Conservation (phyloP, 2,113 vertebrate species). For the Cyprinodon tularosa region DNA sequence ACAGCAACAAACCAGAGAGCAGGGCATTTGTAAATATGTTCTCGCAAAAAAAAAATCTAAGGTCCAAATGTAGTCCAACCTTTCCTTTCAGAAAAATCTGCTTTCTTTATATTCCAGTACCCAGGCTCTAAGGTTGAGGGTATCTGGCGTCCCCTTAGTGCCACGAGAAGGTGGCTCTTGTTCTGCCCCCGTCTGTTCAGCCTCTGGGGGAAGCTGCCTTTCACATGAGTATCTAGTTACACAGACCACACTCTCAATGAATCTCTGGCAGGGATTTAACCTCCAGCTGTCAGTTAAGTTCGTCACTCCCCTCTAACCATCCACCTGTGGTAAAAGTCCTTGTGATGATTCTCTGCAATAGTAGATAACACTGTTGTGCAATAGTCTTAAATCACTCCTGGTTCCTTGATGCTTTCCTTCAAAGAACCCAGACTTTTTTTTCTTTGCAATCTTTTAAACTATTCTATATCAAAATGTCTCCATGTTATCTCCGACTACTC, state of each 20-base stretch:
- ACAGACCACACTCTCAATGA: constrained; percentile 71
- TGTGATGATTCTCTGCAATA: neutral
- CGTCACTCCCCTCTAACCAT: constrained; percentile 29
- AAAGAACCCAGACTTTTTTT: neutral
- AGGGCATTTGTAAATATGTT: constrained; percentile 52
- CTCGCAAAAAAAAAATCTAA: constrained; percentile 37
- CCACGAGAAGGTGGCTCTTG: constrained; percentile 65
- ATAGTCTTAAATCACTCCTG: neutral
- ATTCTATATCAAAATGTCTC: neutral
- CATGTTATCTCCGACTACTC: neutral
- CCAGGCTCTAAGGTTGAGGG: constrained; percentile 31
- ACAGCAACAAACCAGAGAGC: constrained; percentile 51
- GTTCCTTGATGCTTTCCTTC: neutral
- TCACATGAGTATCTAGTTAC: constrained; percentile 80
- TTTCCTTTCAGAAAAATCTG: constrained; percentile 41
- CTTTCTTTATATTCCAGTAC: constrained; percentile 28
- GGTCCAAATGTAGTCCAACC: constrained; percentile 45
- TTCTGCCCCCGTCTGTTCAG: constrained; percentile 42
- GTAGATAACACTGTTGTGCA: neutral
- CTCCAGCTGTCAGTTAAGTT: constrained; percentile 64
- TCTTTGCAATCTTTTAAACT: neutral
- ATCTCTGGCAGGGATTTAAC: constrained; percentile 69
- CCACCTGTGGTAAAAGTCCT: constrained; percentile 47
- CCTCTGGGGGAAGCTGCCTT: constrained; percentile 59
- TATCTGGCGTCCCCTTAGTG: constrained; percentile 32